Evolutionary conservation across 2,113 vertebrate genomes (phyloP).

Genomic region (Corydoras maculifer): DNA sequence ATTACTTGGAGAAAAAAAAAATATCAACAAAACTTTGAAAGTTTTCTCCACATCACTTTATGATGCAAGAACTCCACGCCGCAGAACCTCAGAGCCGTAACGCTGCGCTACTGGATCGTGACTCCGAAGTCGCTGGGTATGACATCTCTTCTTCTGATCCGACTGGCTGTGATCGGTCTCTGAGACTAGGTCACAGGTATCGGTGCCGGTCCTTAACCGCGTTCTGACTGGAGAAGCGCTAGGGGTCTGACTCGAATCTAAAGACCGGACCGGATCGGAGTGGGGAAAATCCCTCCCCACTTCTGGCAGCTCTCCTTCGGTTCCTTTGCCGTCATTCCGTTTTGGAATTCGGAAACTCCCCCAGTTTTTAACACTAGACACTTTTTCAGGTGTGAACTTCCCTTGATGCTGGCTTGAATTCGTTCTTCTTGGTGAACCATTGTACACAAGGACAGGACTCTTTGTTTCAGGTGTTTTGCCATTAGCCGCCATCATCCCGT

Average conservation of each 20-base stretch:
- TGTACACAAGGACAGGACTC: conserved; percentile 55
- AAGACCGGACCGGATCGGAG: conserved; percentile 34
- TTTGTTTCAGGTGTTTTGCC: conserved; percentile 21
- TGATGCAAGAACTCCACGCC: conserved; percentile 86
- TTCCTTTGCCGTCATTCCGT: conserved; percentile 71
- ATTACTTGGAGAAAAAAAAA: conserved; percentile 24
- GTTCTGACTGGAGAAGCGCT: conserved; percentile 60
- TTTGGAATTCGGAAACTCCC: conserved; percentile 94
- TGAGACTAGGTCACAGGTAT: conserved; percentile 70
- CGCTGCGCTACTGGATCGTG: conserved; percentile 69
- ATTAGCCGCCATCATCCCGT: conserved; percentile 38
- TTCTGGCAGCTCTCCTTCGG: conserved; percentile 44
- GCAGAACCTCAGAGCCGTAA: conserved; percentile 79
- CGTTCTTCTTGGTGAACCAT: conserved; percentile 66
- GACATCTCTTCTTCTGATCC: conserved; percentile 76
- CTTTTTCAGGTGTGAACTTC: conserved; percentile 49
- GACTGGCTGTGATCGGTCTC: conserved; percentile 72
- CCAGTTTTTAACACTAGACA: conserved; percentile 80
- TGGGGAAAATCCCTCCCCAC: conserved; percentile 48
- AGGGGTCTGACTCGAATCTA: conserved; percentile 55
- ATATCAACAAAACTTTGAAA: conserved; percentile 29
- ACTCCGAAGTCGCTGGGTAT: conserved; percentile 72
- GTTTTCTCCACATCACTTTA: conserved; percentile 57
- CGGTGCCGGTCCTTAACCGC: conserved; percentile 63
- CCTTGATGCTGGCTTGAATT: conserved; percentile 54